Evolutionary conservation across 2,113 vertebrate species (phyloP).

Genomic region (Eclectus roratus): DNA sequence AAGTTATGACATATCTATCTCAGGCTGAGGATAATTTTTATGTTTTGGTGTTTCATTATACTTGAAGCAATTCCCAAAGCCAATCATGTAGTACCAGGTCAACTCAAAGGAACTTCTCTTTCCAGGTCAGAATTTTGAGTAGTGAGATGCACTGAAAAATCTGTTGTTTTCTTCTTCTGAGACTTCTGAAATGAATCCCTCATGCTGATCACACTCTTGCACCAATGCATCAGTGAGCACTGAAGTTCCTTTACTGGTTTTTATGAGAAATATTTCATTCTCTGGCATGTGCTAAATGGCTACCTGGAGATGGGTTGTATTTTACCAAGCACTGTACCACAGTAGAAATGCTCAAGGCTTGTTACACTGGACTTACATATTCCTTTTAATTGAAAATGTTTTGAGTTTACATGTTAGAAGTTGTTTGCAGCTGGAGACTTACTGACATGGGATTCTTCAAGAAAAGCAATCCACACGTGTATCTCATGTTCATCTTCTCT

Average conservation of each 20-base stretch:
- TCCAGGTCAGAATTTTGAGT: not conserved
- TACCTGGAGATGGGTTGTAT: not conserved
- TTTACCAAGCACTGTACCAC: not conserved
- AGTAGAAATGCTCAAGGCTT: not conserved
- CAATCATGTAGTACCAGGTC: not conserved
- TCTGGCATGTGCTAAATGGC: not conserved
- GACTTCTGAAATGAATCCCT: not conserved
- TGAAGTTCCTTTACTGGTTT: not conserved
- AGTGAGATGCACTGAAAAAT: not conserved
- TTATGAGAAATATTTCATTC: not conserved
- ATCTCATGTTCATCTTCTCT: not conserved
- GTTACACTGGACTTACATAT: not conserved
- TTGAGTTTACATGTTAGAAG: not conserved
- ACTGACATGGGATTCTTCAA: not conserved
- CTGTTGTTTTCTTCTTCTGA: not conserved
- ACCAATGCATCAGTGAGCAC: not conserved
- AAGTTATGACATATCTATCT: not conserved
- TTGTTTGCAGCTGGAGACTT: not conserved
- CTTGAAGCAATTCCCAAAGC: not conserved
- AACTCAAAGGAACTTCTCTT: not conserved
- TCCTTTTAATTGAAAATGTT: not conserved
- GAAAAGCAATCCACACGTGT: not conserved
- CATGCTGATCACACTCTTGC: not conserved
- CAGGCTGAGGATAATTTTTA: not conserved
- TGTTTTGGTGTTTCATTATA: not conserved